Conservation (phyloP, 2,888 invertebrate genomes). For the Calephelis perditalis region DNA sequence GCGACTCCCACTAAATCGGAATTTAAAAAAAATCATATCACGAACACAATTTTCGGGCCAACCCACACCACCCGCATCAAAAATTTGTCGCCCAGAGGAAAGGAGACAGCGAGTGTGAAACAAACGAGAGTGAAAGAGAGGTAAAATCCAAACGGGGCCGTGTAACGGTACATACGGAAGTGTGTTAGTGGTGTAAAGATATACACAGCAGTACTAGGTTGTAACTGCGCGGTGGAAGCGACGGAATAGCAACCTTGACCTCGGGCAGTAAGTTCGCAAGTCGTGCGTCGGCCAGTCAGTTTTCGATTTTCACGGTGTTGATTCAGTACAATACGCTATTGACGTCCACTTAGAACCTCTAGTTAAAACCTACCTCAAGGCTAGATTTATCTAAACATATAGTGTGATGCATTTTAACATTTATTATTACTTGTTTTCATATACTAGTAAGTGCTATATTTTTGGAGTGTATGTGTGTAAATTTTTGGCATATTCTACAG, state of each 20-base stretch:
- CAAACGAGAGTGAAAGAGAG: conserved; percentile 72
- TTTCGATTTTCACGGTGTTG: conserved; percentile 76
- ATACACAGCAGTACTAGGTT: conserved; percentile 44
- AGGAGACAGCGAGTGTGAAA: conserved; percentile 48
- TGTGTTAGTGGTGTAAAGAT: conserved; percentile 75
- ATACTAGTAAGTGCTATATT: too few species aligned
- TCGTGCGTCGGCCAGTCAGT: conserved; percentile 43
- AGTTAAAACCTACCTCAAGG: conserved; percentile 73
- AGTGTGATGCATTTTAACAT: background rate
- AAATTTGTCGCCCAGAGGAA: conserved; percentile 68
- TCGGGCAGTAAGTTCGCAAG: conserved; percentile 42
- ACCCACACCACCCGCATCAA: conserved; percentile 73
- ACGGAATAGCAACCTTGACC: conserved; percentile 65
- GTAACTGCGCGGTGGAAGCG: conserved; percentile 42
- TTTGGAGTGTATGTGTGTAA: too few species aligned
- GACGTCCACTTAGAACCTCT: conserved; percentile 53
- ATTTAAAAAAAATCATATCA: conserved; percentile 65
- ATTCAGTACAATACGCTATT: conserved; percentile 67
- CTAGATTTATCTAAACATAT: conserved; percentile 31
- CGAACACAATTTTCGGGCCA: conserved; percentile 71
- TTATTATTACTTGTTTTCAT: background rate
- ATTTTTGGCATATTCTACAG: too few species aligned
- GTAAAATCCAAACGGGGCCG: conserved; percentile 64
- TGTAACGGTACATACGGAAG: conserved; percentile 75
- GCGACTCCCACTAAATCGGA: conserved; percentile 41